phyloP scores from a whole-genome alignment of 2,797 vertebrate species.

The Dromococcyx pavoninus region DNA sequence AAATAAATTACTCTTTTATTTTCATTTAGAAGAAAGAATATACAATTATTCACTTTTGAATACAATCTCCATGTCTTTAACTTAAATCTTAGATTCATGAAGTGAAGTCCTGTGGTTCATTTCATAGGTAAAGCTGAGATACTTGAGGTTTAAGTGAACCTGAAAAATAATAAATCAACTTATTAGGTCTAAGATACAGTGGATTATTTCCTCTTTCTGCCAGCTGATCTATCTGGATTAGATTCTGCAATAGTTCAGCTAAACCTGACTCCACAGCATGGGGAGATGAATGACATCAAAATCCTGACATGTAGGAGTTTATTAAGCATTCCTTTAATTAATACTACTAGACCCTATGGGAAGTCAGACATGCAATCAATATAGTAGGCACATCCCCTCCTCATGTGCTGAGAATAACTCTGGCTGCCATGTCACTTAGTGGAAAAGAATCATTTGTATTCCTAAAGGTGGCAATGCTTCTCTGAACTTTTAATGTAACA shows the following conservation, averaged over 20 bases:
- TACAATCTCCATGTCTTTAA: neutral
- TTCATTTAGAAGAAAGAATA: neutral
- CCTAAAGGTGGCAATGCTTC: neutral
- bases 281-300: conserved; percentile 15
- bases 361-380: conserved; percentile 31
- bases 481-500: conserved; percentile 44
- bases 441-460: conserved; percentile 43
- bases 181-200: conserved; percentile 48
- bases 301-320: conserved; percentile 29
- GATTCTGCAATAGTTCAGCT: conserved; percentile 25
- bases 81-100: conserved; percentile 30
- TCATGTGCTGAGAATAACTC: neutral
- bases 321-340: conserved; percentile 63
- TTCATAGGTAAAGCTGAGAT: conserved; percentile 16
- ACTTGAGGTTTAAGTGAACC: conserved; percentile 28
- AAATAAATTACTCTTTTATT: neutral
- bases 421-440: conserved; percentile 16
- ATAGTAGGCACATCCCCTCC: neutral
- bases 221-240: conserved; percentile 42
- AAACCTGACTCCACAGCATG: neutral
- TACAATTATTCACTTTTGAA: conserved; percentile 4
- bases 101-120: neutral
- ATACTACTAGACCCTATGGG: neutral
- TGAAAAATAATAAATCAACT: conserved; percentile 58
- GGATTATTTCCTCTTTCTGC: conserved; percentile 43